Conservation (phyloP, 2,113 vertebrate genomes). For the Butorides virescens region DNA sequence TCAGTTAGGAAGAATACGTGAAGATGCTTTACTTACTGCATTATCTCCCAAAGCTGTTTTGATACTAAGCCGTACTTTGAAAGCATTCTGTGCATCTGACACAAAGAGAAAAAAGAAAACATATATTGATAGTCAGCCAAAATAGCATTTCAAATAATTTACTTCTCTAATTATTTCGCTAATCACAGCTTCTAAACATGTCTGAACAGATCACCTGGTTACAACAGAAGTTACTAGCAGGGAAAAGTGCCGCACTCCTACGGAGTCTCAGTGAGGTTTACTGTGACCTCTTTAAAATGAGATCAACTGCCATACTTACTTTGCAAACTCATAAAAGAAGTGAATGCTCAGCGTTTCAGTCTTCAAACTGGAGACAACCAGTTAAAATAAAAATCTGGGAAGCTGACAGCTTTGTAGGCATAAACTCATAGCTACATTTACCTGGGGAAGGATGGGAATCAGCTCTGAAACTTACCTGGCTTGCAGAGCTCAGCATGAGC, state of each 20-base stretch:
- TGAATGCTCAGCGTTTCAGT: not conserved
- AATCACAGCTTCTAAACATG: not conserved
- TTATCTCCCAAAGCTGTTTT: constrained; percentile 84
- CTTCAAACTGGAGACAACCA: not conserved
- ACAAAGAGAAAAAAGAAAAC: constrained; percentile 53
- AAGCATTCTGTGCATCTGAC: constrained; percentile 79
- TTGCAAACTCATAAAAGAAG: not conserved
- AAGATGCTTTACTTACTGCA: constrained; percentile 81
- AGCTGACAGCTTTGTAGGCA: not conserved
- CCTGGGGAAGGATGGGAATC: not conserved
- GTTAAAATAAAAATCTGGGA: not conserved
- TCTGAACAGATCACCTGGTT: not conserved
- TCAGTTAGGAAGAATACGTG: not conserved
- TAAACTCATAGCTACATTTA: not conserved
- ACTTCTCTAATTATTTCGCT: not conserved
- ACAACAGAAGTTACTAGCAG: not conserved
- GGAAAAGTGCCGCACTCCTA: not conserved
- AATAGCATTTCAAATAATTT: not conserved
- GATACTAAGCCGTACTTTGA: constrained; percentile 92
- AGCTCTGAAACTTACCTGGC: constrained; percentile 70
- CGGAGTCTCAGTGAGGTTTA: not conserved
- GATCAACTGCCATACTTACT: not conserved
- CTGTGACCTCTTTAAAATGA: not conserved
- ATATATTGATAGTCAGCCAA: not conserved
- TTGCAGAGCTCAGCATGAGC: constrained; percentile 68